Percentiles rank a stretch among this genome's conserved stretches.
phyloP scores from a whole-genome alignment of 2,113 vertebrate genomes.

The Channa argus region DNA sequence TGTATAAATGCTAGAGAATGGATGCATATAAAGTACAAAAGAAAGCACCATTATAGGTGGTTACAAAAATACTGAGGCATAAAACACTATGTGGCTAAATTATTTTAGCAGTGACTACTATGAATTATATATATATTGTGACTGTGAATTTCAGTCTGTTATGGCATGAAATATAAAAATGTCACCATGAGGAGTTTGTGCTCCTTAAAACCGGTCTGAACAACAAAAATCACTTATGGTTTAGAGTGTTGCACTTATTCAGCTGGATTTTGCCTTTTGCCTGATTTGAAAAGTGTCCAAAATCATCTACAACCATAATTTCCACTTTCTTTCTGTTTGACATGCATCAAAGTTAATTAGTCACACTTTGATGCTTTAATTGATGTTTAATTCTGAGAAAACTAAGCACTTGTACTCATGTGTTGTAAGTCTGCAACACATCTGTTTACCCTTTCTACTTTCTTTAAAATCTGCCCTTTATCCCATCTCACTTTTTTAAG shows the following conservation, averaged over 20 bases:
- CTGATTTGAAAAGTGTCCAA: not conserved
- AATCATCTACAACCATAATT: not conserved
- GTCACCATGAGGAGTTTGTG: not conserved
- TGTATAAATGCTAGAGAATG: not conserved
- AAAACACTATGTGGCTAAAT: no score
- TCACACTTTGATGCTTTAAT: not conserved
- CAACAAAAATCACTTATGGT: not conserved
- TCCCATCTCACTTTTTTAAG: not conserved
- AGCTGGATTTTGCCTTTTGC: not conserved
- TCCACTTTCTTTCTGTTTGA: conserved; percentile 5
- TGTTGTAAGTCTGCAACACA: no score
- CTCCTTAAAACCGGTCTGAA: conserved; percentile 4
- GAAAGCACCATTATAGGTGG: no score
- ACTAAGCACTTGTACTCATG: not conserved
- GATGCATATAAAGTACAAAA: not conserved
- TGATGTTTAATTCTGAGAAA: not conserved
- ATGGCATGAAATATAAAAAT: no score
- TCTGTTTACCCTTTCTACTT: no score
- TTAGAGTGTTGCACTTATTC: not conserved
- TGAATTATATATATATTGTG: no score
- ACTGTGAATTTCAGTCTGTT: no score
- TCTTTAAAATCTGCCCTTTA: no score
- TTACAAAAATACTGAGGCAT: no score
- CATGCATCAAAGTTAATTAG: conserved; percentile 1
- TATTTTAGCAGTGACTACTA: no score